Percentiles rank a stretch among this genome's conserved stretches.
Conservation (phyloP, 2,113 vertebrate species). For the Dinomys branickii region DNA sequence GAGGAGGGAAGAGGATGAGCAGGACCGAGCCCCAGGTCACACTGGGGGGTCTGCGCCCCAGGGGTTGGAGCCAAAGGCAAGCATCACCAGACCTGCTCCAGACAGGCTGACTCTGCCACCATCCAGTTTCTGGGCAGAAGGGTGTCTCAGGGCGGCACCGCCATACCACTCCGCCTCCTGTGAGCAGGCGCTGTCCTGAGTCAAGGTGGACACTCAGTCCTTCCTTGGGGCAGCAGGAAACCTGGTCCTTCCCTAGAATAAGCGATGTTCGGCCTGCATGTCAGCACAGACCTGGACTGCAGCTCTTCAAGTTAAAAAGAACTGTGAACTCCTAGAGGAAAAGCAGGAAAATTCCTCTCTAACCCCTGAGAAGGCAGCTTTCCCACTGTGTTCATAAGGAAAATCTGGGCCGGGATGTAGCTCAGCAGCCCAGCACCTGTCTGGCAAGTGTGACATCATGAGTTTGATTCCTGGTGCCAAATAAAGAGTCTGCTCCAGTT, state of each 20-base stretch:
- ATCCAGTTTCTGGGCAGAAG: neutral
- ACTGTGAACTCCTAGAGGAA: neutral
- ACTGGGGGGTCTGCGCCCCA: neutral
- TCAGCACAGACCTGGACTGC: neutral
- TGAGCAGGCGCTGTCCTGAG: neutral
- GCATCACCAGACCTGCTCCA: neutral
- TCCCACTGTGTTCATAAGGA: neutral
- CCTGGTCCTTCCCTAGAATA: neutral
- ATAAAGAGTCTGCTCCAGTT: too few species aligned
- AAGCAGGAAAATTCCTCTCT: slow-evolving; percentile 9
- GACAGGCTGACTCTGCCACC: neutral
- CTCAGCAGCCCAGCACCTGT: too few species aligned
- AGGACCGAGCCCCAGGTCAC: neutral
- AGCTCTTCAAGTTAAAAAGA: neutral
- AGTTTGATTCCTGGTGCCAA: too few species aligned
- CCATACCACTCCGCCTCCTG: neutral
- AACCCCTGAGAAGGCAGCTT: neutral
- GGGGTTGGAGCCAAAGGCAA: neutral
- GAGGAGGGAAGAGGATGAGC: accelerated
- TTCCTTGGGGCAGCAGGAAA: neutral
- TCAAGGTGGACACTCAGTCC: neutral
- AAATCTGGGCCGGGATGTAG: too few species aligned
- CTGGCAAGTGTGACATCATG: too few species aligned
- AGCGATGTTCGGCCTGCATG: neutral
- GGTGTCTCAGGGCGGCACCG: neutral